phyloP scores from a whole-genome alignment of 2,113 vertebrate genomes.

The Mellivora capensis region DNA sequence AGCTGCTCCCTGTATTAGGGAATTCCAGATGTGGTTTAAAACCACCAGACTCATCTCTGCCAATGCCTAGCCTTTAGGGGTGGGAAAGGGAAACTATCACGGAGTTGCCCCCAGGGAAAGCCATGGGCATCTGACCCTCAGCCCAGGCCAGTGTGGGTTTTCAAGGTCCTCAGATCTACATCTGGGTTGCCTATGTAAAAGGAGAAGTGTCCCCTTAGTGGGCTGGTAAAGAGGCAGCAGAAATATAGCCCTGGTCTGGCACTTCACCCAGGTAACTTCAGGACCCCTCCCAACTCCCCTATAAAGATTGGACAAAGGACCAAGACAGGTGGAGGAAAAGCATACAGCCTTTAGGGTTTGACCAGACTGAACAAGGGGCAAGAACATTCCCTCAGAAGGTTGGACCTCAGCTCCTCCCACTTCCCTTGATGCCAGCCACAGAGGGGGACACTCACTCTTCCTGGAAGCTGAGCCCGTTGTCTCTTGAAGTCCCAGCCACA shows the following conservation, averaged over 20 bases:
- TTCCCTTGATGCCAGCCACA: not conserved
- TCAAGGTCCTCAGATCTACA: not conserved
- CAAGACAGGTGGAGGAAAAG: not conserved
- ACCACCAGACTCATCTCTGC: slow-evolving; percentile 56
- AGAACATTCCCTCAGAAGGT: not conserved
- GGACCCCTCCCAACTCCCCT: not conserved
- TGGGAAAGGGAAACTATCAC: not conserved
- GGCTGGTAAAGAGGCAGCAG: not conserved
- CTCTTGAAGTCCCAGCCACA: not conserved
- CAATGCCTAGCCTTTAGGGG: not conserved
- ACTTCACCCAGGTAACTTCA: not conserved
- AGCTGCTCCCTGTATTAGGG: slow-evolving; percentile 83
- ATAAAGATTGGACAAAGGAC: not conserved
- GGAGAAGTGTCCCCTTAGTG: not conserved
- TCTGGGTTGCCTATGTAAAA: not conserved
- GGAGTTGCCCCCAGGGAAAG: not conserved
- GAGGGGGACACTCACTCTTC: slow-evolving; percentile 68
- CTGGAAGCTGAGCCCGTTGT: not conserved
- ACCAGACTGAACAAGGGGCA: not conserved
- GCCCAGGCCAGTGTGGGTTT: not conserved
- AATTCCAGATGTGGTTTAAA: slow-evolving; percentile 78
- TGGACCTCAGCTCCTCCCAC: not conserved
- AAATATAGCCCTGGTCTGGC: not conserved
- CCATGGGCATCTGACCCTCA: not conserved
- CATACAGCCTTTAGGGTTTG: not conserved